A percentile compares a stretch with the other conserved stretches of the same genome.
Evolutionary conservation across 2,797 vertebrate genomes (phyloP).

Genomic region (Mormyrops attenuatus): DNA sequence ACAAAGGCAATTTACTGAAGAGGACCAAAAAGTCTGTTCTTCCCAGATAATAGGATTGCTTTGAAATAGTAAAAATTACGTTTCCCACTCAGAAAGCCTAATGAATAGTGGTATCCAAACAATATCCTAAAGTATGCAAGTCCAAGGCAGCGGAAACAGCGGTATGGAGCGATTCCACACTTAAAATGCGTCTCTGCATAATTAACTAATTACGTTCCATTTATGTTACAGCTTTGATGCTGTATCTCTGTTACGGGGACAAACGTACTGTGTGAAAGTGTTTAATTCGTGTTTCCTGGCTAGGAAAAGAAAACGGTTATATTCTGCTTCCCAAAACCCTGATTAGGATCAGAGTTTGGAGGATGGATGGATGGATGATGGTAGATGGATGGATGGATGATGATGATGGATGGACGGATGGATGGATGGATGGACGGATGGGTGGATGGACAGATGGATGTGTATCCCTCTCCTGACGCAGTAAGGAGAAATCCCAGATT

Average conservation of each 20-base stretch:
- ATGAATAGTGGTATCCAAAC: constrained; percentile 22
- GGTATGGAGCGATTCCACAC: background rate
- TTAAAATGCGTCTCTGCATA: background rate
- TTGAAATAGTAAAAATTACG: constrained; percentile 40
- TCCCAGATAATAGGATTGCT: constrained; percentile 37
- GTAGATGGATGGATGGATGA: too few species aligned
- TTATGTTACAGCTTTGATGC: background rate
- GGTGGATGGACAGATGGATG: background rate
- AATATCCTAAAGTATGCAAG: background rate
- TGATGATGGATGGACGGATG: too few species aligned
- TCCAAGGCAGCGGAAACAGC: background rate
- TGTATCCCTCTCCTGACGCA: background rate
- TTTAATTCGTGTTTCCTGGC: background rate
- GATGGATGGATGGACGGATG: too few species aligned
- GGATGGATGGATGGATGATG: background rate
- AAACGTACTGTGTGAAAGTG: background rate
- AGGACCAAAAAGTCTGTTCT: constrained; percentile 37
- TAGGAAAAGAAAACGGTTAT: background rate
- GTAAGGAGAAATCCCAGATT: background rate
- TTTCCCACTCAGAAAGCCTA: constrained; percentile 30
- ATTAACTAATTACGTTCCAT: background rate
- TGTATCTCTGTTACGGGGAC: background rate
- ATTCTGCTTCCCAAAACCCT: background rate
- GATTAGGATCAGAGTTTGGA: background rate
- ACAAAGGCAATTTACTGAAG: constrained; percentile 28